phyloP scores from a whole-genome alignment of 2,888 invertebrate genomes.

The Stegophylla sp. region DNA sequence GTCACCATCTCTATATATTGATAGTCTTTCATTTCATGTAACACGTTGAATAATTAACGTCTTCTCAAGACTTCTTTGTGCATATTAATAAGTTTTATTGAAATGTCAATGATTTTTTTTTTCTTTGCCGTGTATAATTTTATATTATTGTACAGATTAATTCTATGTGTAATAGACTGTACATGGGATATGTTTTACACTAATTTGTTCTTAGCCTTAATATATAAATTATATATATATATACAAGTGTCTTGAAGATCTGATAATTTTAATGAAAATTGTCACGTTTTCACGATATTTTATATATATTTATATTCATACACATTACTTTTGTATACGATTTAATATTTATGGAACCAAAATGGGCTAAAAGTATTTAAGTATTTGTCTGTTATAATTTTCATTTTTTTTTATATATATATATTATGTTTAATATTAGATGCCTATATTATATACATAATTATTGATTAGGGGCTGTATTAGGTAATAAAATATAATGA shows the following conservation, averaged over 20 bases:
- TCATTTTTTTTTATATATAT: slow-evolving; percentile 18
- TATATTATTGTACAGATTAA: not conserved
- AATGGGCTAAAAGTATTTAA: slow-evolving; percentile 16
- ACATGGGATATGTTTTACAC: not conserved
- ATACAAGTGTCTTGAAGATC: not conserved
- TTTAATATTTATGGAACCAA: slow-evolving; percentile 38
- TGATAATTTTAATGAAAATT: not conserved
- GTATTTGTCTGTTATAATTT: slow-evolving; percentile 7
- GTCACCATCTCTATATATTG: not conserved
- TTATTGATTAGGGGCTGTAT: slow-evolving; percentile 48
- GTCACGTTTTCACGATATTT: not conserved
- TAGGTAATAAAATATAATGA: slow-evolving; percentile 49
- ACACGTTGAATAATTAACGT: not conserved
- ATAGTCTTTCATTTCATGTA: not conserved
- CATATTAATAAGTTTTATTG: slow-evolving; percentile 6
- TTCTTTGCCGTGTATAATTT: not conserved
- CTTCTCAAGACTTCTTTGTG: not conserved
- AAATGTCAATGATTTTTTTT: not conserved
- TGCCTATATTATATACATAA: slow-evolving; percentile 36
- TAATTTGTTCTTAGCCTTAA: slow-evolving; percentile 28
- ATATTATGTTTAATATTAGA: no score
- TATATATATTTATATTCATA: not conserved
- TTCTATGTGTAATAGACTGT: not conserved
- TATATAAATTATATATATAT: slow-evolving; percentile 31
- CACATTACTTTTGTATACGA: slow-evolving; percentile 55